These are phyloP conservation scores for Actinemys pallida DNA, from an alignment of 2,113 vertebrate species.

Conservation along the genomic window DNA sequence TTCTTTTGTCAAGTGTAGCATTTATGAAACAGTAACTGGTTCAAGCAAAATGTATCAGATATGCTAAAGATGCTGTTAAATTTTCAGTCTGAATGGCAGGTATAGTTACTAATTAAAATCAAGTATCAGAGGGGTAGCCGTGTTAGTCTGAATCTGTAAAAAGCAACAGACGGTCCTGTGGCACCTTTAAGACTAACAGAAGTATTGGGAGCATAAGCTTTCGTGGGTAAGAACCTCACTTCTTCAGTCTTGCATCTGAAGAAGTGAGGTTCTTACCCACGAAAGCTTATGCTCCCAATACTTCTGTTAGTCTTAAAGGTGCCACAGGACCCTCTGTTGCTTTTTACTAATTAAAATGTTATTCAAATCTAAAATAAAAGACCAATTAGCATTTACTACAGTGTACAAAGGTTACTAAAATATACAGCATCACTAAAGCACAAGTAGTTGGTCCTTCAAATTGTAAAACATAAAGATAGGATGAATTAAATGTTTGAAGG, in stretches of 20 bases:
- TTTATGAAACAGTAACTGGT: not conserved
- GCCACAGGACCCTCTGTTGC: too few relatives aligned
- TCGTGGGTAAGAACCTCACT: too few relatives aligned
- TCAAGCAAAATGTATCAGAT: not conserved
- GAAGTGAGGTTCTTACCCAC: too few relatives aligned
- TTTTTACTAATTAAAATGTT: not conserved
- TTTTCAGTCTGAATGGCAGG: slow-evolving; percentile 24
- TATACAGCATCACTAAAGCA: not conserved
- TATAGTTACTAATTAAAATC: not conserved
- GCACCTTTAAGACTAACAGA: too few relatives aligned
- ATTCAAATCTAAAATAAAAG: slow-evolving; percentile 30
- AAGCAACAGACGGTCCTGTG: too few relatives aligned
- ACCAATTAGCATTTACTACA: not conserved
- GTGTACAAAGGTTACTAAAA: slow-evolving; percentile 3
- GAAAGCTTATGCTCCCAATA: too few relatives aligned
- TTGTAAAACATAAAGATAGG: not conserved
- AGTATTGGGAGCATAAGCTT: too few relatives aligned
- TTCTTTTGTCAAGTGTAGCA: slow-evolving; percentile 9
- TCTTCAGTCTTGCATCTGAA: too few relatives aligned
- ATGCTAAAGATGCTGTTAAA: not conserved
- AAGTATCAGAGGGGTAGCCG: too few relatives aligned
- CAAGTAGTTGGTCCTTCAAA: slow-evolving; percentile 3
- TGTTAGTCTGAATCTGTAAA: too few relatives aligned
- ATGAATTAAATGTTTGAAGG: slow-evolving; percentile 29
- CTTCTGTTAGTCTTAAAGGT: too few relatives aligned